These are phyloP conservation scores for Drosophila micromelanica DNA, from an alignment of 1,140 invertebrate genomes.

Conservation along the genomic window DNA sequence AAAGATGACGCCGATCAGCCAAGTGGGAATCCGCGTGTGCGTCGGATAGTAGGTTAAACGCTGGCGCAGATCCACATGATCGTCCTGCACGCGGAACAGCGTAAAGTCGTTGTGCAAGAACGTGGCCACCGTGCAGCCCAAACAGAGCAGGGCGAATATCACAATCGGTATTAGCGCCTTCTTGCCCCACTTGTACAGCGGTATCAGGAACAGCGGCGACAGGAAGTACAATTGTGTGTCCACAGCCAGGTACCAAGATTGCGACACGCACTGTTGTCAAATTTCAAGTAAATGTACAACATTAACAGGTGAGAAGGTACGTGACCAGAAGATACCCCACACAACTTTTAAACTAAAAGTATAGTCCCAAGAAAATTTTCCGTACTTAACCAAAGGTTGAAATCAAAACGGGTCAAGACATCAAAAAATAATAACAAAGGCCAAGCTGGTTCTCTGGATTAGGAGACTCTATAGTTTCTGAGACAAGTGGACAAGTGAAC, in stretches of 20 bases:
- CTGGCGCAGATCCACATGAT: conserved; percentile 82
- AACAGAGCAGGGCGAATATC: conserved; percentile 85
- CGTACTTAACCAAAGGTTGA: no score
- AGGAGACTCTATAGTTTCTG: no score
- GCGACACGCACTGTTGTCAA: conserved; percentile 92
- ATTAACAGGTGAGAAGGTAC: neutral
- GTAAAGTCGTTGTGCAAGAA: conserved; percentile 87
- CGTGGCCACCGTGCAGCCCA: conserved; percentile 88
- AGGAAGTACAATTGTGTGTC: conserved; percentile 94
- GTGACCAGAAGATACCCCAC: no score
- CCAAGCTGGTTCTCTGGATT: no score
- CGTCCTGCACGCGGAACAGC: conserved; percentile 75
- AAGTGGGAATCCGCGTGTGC: conserved; percentile 85
- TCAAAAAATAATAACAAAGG: no score
- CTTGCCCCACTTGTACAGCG: conserved; percentile 88
- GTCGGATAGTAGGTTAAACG: conserved; percentile 78
- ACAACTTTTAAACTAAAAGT: no score
- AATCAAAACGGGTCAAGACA: no score
- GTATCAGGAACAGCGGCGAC: conserved; percentile 90
- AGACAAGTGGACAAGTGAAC: no score
- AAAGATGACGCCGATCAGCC: conserved; percentile 86
- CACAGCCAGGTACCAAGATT: conserved; percentile 95
- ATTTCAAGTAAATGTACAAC: no score
- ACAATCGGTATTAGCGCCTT: conserved; percentile 86
- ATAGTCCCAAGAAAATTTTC: no score